Evolutionary conservation across 1,140 invertebrate genomes (phyloP).

Genomic region (Oreohelix idahoensis): DNA sequence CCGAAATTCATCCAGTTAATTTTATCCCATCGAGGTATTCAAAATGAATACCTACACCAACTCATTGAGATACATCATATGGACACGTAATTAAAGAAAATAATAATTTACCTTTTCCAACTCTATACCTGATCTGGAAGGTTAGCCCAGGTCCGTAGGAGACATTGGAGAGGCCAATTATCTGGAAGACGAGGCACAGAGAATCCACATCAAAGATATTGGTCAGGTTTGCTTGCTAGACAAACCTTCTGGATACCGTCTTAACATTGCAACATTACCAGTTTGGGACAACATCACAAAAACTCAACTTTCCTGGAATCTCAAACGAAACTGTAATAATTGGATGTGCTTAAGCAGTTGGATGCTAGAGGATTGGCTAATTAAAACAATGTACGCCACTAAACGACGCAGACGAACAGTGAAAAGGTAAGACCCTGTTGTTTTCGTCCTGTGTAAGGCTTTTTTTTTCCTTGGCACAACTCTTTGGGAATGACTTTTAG

Average conservation of each 20-base stretch:
- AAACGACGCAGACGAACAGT: slow-evolving; percentile 92
- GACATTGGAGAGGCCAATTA: too few relatives aligned
- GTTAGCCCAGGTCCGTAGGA: too few relatives aligned
- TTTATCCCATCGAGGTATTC: not conserved
- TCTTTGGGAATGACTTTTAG: too few relatives aligned
- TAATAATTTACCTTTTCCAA: too few relatives aligned
- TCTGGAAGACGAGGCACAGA: too few relatives aligned
- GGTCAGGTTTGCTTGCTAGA: too few relatives aligned
- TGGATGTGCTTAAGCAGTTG: slow-evolving; percentile 1
- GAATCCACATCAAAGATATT: too few relatives aligned
- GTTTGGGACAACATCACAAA: not conserved
- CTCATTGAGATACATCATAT: not conserved
- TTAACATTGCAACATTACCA: not conserved
- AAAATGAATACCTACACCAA: not conserved
- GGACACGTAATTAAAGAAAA: not conserved
- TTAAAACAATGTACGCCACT: slow-evolving; percentile 90
- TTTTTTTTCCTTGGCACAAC: not conserved
- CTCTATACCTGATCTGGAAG: too few relatives aligned
- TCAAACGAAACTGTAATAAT: not conserved
- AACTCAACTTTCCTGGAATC: not conserved
- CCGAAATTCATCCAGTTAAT: not conserved
- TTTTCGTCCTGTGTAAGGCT: not conserved
- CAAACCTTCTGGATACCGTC: too few relatives aligned
- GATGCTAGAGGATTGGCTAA: slow-evolving; percentile 67
- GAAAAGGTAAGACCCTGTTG: slow-evolving; percentile 84